Percentiles rank a stretch among this genome's conserved stretches.
These are phyloP conservation scores for Musca domestica DNA, from an alignment of 1,140 invertebrate species.

Conservation along the genomic window DNA sequence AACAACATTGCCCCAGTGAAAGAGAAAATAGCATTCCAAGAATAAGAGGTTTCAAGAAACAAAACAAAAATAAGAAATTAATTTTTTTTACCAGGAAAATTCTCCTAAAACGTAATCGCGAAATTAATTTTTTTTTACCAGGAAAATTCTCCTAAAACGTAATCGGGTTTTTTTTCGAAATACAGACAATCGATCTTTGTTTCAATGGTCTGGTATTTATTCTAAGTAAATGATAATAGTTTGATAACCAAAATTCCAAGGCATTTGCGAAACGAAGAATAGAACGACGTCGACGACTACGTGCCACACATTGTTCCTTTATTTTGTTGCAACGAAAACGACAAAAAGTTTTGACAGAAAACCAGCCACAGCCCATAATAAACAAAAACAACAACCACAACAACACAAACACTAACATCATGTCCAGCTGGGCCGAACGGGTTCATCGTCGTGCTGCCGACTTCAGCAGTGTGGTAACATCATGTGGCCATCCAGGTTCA, in stretches of 20 bases:
- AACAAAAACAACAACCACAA: neutral
- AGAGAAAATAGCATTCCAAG: slow-evolving; percentile 18
- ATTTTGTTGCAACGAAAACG: neutral
- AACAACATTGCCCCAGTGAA: neutral
- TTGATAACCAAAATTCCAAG: no score
- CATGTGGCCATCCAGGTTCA: slow-evolving; percentile 71
- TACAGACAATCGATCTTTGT: neutral
- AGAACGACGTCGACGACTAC: no score
- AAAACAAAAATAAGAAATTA: no score
- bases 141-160: no score
- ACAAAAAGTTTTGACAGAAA: neutral
- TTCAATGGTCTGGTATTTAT: neutral
- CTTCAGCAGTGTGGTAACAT: slow-evolving; percentile 84
- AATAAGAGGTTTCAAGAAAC: slow-evolving; percentile 11
- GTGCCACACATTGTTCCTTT: neutral
- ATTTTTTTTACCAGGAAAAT: no score
- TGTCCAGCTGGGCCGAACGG: slow-evolving; percentile 87
- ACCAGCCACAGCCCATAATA: neutral
- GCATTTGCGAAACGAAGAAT: no score
- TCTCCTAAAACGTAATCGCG: no score
- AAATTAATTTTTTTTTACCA: no score
- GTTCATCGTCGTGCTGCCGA: slow-evolving; percentile 85
- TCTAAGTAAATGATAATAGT: neutral
- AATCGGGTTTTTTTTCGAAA: neutral
- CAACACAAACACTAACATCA: slow-evolving; percentile 43